Conservation (phyloP, 2,888 invertebrate genomes). For the Athalia rosae region DNA sequence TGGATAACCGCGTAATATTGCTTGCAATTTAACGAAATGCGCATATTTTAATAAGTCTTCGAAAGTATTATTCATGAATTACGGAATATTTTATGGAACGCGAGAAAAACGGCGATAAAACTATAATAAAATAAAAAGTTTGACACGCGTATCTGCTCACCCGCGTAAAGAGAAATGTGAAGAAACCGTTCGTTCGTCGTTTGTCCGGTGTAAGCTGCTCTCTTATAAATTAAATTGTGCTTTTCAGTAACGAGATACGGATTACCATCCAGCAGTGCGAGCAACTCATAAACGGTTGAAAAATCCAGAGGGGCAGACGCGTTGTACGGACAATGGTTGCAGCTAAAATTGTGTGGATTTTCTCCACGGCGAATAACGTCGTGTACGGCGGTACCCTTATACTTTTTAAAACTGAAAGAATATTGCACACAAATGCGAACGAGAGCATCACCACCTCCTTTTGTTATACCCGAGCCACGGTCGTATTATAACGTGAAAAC, state of each 20-base stretch:
- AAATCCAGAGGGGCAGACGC: slow-evolving; percentile 2
- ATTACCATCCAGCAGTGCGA: slow-evolving; percentile 5
- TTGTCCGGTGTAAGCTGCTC: not conserved
- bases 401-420: slow-evolving; percentile 25
- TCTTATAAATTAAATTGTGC: not conserved
- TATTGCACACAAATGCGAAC: not conserved
- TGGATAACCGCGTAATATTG: not conserved
- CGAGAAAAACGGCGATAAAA: not conserved
- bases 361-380: no score
- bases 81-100: not conserved
- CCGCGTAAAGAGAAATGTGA: no score
- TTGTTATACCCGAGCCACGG: slow-evolving; percentile 8
- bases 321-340: slow-evolving; percentile 21
- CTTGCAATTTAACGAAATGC: not conserved
- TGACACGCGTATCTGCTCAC: not conserved
- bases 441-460: slow-evolving; percentile 20
- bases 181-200: not conserved
- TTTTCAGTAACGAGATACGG: slow-evolving; percentile 27
- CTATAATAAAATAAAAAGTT: not conserved
- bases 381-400: not conserved
- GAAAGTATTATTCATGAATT: not conserved
- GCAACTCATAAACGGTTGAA: not conserved
- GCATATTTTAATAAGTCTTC: slow-evolving; percentile 33
- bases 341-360: not conserved
- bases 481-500: slow-evolving; percentile 10